Percentiles rank a stretch among this genome's conserved stretches.
phyloP scores from a whole-genome alignment of 1,140 invertebrate species.

The Heliconius hewitsoni region DNA sequence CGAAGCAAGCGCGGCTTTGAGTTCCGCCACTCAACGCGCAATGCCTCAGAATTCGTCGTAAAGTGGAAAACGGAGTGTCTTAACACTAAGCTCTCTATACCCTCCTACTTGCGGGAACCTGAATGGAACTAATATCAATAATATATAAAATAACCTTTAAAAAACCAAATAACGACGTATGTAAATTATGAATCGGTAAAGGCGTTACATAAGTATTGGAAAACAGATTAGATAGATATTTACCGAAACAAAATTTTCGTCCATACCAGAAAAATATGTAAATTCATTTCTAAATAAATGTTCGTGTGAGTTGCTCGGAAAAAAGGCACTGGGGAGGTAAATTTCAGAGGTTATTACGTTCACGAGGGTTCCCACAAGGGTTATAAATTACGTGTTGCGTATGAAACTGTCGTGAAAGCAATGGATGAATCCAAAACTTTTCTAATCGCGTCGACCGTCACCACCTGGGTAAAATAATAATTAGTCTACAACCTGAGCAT shows the following conservation, averaged over 20 bases:
- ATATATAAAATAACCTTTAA: background rate
- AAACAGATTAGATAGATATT: slow-evolving; percentile 16
- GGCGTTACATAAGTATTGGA: slow-evolving; percentile 2
- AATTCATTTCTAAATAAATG: slow-evolving; percentile 30
- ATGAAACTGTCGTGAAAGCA: slow-evolving; percentile 53
- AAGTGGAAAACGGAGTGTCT: no score
- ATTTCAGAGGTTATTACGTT: slow-evolving; percentile 54
- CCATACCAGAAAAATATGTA: slow-evolving; percentile 26
- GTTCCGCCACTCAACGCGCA: no score
- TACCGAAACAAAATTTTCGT: slow-evolving; percentile 19
- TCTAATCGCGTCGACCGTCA: background rate
- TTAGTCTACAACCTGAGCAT: background rate
- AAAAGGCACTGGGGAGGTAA: slow-evolving; percentile 57
- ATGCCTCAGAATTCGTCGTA: no score
- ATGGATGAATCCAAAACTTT: slow-evolving; percentile 42
- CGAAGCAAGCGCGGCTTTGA: no score
- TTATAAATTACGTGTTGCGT: slow-evolving; percentile 60
- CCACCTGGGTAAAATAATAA: background rate
- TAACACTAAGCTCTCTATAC: no score
- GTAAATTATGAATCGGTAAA: background rate
- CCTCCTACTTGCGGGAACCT: no score
- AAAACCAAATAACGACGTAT: background rate
- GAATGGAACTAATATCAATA: background rate
- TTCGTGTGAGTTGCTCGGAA: slow-evolving; percentile 17
- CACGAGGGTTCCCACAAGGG: slow-evolving; percentile 55